Percentiles rank a stretch among this genome's conserved stretches.
Evolutionary conservation across 2,888 invertebrate species (phyloP).

Genomic region (Phragmatobia fuliginosa): DNA sequence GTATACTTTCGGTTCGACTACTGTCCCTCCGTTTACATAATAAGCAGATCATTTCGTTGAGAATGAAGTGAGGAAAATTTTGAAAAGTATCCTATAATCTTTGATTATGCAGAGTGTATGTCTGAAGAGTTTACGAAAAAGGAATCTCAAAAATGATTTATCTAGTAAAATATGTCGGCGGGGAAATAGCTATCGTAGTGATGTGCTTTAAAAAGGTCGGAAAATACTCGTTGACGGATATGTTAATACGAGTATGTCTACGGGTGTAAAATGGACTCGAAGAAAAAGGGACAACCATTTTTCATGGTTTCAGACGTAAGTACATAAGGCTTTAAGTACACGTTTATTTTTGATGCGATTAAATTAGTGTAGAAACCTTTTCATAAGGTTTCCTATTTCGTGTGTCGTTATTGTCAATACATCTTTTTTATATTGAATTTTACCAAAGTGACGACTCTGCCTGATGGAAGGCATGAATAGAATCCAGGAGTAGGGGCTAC

Average conservation of each 20-base stretch:
- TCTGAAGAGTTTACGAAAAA: slow-evolving; percentile 2
- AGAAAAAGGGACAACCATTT: neutral
- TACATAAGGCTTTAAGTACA: neutral
- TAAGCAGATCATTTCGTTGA: slow-evolving; percentile 7
- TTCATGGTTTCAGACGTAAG: neutral
- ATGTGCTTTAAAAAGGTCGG: neutral
- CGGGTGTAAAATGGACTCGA: neutral
- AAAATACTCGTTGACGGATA: neutral
- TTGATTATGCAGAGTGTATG: neutral
- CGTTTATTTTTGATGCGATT: neutral
- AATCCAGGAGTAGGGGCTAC: too few species aligned
- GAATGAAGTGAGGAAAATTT: slow-evolving; percentile 5
- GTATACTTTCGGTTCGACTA: slow-evolving; percentile 3
- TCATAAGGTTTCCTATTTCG: neutral
- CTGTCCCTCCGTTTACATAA: slow-evolving; percentile 18
- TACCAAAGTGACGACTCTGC: too few species aligned
- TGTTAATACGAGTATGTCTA: neutral
- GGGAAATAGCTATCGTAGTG: neutral
- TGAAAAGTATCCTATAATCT: neutral
- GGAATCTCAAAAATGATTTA: neutral
- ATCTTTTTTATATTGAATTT: neutral
- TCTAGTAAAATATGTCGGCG: neutral
- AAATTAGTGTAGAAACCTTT: neutral
- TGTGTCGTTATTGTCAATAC: rapidly evolving
- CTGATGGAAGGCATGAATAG: too few species aligned